Conservation (phyloP, 2,888 invertebrate genomes). For the Melieria picta region DNA sequence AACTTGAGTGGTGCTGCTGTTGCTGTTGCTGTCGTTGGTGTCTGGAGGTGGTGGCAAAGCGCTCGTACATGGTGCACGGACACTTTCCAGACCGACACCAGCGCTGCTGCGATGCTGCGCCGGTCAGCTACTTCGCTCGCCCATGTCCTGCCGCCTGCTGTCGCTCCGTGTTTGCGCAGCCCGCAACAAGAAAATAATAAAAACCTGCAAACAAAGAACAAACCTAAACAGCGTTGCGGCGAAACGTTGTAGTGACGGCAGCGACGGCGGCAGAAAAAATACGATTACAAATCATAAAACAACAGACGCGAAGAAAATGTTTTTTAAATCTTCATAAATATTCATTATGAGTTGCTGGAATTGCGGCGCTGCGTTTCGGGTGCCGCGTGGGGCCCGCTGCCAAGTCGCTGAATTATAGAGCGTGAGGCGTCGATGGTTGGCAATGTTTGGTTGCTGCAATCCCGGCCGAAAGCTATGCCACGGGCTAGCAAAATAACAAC, state of each 20-base stretch:
- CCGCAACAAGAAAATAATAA: too few relatives aligned
- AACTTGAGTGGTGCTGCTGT: too few relatives aligned
- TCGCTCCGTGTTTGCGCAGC: background rate
- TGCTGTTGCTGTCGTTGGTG: too few relatives aligned
- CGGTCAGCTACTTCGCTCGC: background rate
- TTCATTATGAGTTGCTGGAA: constrained; percentile 51
- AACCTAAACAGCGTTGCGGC: background rate
- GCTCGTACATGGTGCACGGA: background rate
- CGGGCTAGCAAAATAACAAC: too few relatives aligned
- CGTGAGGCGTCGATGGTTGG: background rate
- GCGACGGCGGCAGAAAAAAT: constrained; percentile 40
- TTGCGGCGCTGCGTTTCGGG: too few relatives aligned
- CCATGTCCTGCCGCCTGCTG: background rate
- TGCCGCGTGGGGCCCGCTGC: background rate
- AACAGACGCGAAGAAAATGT: constrained; percentile 60
- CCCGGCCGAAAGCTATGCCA: too few relatives aligned
- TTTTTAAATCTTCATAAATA: constrained; percentile 64
- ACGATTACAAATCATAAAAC: constrained; percentile 61
- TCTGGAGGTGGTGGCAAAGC: too few relatives aligned
- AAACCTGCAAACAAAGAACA: background rate
- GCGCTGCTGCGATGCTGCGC: background rate
- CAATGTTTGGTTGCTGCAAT: too few relatives aligned
- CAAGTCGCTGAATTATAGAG: background rate
- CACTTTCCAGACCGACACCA: background rate
- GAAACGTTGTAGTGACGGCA: background rate